Conservation (phyloP, 92 coral and sea anemone species). For the Chrysogorgia sp. region DNA sequence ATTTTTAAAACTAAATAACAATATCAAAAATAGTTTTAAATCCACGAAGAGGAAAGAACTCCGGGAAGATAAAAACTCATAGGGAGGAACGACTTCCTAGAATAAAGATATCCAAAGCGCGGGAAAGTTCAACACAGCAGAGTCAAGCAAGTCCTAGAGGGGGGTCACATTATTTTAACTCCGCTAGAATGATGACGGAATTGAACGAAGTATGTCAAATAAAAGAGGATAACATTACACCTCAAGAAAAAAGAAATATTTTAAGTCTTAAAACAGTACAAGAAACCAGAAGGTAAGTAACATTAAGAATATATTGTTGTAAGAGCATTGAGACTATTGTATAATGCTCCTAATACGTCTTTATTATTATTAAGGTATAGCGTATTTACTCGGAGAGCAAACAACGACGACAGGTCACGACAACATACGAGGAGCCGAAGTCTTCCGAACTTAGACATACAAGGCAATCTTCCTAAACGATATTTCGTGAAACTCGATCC, state of each 20-base stretch:
- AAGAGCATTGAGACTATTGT: too few species aligned
- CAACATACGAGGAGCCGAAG: constrained; percentile 22
- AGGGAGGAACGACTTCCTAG: constrained; percentile 22
- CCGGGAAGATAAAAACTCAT: constrained; percentile 4
- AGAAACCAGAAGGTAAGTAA: constrained; percentile 13
- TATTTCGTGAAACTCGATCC: constrained; percentile 37
- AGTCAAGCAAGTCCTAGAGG: neutral
- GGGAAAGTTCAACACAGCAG: neutral
- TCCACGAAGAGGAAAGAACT: neutral
- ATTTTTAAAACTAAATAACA: neutral
- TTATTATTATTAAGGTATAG: too few species aligned
- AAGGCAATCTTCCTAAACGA: neutral
- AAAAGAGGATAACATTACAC: neutral
- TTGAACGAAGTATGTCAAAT: constrained; percentile 23
- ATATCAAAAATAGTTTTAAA: constrained; percentile 10
- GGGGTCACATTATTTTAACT: constrained; percentile 14
- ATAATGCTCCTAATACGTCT: too few species aligned
- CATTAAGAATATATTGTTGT: too few species aligned
- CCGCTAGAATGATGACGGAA: constrained; percentile 23
- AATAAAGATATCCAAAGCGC: neutral
- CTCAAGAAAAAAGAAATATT: neutral
- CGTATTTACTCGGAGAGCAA: neutral
- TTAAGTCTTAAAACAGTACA: neutral
- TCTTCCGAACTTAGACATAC: constrained; percentile 9
- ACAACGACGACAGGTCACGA: neutral